Base-by-base conservation (phyloP, 2,888 invertebrate species). In the Napeogenes inachia region DNA sequence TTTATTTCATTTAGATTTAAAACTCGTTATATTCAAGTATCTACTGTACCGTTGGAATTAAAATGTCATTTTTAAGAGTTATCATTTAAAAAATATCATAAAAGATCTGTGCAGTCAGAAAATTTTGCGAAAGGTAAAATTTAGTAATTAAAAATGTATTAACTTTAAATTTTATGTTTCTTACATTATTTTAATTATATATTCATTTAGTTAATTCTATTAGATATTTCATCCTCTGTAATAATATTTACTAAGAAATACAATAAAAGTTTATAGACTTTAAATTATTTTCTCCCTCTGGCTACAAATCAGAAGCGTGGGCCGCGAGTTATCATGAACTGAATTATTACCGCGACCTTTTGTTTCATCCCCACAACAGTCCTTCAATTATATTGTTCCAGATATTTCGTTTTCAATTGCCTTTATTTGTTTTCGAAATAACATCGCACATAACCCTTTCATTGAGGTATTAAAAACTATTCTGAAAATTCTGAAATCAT, bases 1-100 rank as follows among this genome's bases (percentile, higher is more conserved):
- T 68, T 66, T 68, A 68, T 65, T 62, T 59, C 35, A 63, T 62
- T 54, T 60, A 58, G 60, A 62, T 66, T 68, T 62, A 46, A 61
- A 56, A 56, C 59, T 61, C 63, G 54, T 63, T 63, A 54, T 57
- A 42, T 58, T 61, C 38, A 32, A 30, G 54, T 54, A 54, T 42
- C 42, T 42, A 42, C 8, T 42, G 42, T 42, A 42, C 42, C 10
- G 42, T 42, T 42, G 42, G 42, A 12, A 10, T 42, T 42, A 42
- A 42, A 42, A 42, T 42, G 42, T 42, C 42, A 42, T 42, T 42
- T 42, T 42, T 10, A 42, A 42, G 2, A 42, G 42, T 42, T 10
- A 6, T 42, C 42, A 42, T 42, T 3, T 8, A 42, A 42, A 10
- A 42, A 8, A 10, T 10, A 10, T 12, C 10, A 10, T 2, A 42